Conservation (phyloP, 2,797 vertebrate species). For the Spinibarbus caldwelli region DNA sequence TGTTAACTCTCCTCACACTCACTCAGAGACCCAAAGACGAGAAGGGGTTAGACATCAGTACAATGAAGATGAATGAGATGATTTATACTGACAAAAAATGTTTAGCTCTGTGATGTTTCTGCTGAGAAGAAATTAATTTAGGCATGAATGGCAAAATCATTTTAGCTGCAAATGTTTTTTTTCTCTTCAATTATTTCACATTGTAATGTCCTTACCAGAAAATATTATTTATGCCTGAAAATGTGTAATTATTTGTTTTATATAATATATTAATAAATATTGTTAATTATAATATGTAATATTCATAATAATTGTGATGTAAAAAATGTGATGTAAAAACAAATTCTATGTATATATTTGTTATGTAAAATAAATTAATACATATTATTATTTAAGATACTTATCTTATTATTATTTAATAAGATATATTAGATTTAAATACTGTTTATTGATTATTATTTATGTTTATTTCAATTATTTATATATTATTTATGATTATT, state of each 20-base stretch:
- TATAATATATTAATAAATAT: neutral
- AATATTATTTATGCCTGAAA: neutral
- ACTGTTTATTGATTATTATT: neutral
- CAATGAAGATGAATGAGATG: constrained; percentile 31
- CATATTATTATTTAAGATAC: neutral
- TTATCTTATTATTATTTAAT: no score
- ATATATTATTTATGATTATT: no score
- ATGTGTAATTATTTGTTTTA: neutral
- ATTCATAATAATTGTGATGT: no score
- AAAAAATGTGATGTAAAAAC: no score
- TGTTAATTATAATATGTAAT: neutral
- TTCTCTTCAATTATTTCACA: neutral
- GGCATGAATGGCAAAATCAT: neutral
- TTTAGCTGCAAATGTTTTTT: neutral
- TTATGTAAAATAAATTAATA: neutral
- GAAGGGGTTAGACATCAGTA: constrained; percentile 34
- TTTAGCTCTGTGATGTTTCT: neutral
- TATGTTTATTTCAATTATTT: no score
- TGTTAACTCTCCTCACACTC: constrained; percentile 45
- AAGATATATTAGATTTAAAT: no score
- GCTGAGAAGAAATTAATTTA: neutral
- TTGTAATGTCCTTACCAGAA: neutral
- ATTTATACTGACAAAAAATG: neutral
- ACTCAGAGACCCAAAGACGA: constrained; percentile 38
- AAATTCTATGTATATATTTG: no score